Percentiles rank a stretch among this genome's conserved stretches.
Evolutionary conservation across 2,113 vertebrate species (phyloP).

Genomic region (Dipodomys spectabilis): DNA sequence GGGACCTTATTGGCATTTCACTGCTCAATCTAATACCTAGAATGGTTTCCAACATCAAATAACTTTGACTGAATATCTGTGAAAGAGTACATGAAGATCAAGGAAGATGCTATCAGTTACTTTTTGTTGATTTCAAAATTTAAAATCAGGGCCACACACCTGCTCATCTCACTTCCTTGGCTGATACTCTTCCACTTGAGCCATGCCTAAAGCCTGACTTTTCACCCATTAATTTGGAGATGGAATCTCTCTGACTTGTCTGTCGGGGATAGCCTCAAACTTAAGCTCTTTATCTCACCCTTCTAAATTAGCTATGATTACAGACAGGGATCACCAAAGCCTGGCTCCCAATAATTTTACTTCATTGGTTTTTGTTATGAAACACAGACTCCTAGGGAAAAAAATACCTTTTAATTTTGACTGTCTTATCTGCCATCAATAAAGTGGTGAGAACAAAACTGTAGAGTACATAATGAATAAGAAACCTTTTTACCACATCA

Average conservation of each 20-base stretch:
- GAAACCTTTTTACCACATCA: constrained; percentile 36
- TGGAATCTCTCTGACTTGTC: no score
- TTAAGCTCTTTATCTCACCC: no score
- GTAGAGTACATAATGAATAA: background rate
- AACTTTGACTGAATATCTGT: constrained; percentile 21
- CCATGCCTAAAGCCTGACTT: no score
- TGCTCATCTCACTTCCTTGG: no score
- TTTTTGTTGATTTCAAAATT: no score
- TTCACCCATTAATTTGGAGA: no score
- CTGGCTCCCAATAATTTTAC: background rate
- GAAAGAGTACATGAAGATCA: background rate
- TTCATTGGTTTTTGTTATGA: constrained; percentile 11
- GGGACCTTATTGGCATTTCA: background rate
- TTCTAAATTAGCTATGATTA: no score
- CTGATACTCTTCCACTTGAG: no score
- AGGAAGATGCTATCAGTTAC: background rate
- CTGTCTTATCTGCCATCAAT: constrained; percentile 30
- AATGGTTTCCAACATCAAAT: background rate
- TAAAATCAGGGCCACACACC: no score
- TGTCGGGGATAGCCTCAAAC: no score
- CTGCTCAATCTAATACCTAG: background rate
- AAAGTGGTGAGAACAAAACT: constrained; percentile 13
- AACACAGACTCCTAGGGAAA: background rate
- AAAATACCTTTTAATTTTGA: constrained; percentile 31
- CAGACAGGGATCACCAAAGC: no score